Conservation (phyloP, 2,113 vertebrate genomes). For the Heteronetta atricapilla region DNA sequence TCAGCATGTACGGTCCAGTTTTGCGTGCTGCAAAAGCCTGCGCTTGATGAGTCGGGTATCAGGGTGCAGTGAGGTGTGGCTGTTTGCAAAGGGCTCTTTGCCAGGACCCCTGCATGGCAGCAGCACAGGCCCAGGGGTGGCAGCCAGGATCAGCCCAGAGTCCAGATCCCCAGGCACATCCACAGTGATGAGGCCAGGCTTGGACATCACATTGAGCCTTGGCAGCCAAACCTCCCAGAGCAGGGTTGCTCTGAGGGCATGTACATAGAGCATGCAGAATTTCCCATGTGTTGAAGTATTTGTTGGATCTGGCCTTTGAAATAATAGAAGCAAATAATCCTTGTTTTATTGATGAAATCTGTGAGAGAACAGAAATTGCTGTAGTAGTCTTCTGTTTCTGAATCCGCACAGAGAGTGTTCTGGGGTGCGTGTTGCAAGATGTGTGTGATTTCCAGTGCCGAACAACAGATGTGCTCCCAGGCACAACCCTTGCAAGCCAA, state of each 20-base stretch:
- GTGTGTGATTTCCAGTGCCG: not conserved
- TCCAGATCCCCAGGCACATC: not conserved
- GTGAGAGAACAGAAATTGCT: not conserved
- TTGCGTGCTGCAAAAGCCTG: not conserved
- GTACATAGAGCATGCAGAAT: not conserved
- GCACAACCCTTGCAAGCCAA: not conserved
- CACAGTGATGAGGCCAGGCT: not conserved
- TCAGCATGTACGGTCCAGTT: fast-evolving
- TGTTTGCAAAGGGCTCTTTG: not conserved
- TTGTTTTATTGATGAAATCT: not conserved
- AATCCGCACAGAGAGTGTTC: not conserved
- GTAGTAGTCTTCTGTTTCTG: not conserved
- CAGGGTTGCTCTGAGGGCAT: not conserved
- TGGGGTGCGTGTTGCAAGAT: not conserved
- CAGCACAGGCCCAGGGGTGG: not conserved
- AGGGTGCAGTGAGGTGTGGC: not conserved
- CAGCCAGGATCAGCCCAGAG: not conserved
- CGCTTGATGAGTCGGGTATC: fast-evolving
- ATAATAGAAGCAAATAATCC: not conserved
- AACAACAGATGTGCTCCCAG: not conserved
- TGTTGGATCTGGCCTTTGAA: not conserved
- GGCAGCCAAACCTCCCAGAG: not conserved
- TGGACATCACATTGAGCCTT: not conserved
- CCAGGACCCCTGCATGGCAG: not conserved
- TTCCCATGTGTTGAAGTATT: not conserved